Conservation (phyloP, 2,888 invertebrate genomes). For the Linnaemya vulpina region DNA sequence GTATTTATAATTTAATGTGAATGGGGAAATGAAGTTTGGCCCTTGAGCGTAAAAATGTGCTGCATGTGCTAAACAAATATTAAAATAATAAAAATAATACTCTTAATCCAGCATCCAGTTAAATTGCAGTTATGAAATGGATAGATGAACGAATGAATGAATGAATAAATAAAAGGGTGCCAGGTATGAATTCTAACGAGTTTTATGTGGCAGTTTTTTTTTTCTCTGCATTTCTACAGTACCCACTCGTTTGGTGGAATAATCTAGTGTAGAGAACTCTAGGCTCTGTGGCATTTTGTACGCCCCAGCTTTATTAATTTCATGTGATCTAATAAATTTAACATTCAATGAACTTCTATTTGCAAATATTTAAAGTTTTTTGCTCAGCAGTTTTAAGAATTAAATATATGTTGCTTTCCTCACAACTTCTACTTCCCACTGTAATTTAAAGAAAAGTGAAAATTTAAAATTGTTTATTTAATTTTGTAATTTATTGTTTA, state of each 20-base stretch:
- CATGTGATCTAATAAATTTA: no score
- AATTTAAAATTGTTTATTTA: slow-evolving; percentile 35
- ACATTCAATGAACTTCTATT: not conserved
- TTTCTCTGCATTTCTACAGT: not conserved
- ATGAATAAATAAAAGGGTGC: slow-evolving; percentile 7
- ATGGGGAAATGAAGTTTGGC: slow-evolving; percentile 25
- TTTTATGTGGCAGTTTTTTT: not conserved
- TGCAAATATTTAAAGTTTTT: not conserved
- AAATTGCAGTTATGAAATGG: slow-evolving; percentile 29
- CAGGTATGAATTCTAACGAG: slow-evolving; percentile 43
- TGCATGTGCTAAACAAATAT: slow-evolving; percentile 49
- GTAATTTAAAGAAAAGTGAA: slow-evolving; percentile 40
- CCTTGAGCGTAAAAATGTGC: slow-evolving; percentile 39
- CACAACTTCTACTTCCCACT: not conserved
- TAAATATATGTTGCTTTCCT: no score
- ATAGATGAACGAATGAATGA: slow-evolving; percentile 24
- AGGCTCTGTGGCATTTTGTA: no score
- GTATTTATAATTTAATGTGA: slow-evolving; percentile 39
- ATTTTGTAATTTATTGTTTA: slow-evolving; percentile 35
- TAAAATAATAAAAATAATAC: slow-evolving; percentile 51
- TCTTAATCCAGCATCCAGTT: slow-evolving; percentile 47
- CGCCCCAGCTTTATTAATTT: no score
- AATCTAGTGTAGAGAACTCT: not conserved
- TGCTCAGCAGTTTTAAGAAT: no score
- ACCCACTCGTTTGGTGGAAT: not conserved